phyloP scores from a whole-genome alignment of 2,888 invertebrate species.

The Eueremaeus valkanovi region DNA sequence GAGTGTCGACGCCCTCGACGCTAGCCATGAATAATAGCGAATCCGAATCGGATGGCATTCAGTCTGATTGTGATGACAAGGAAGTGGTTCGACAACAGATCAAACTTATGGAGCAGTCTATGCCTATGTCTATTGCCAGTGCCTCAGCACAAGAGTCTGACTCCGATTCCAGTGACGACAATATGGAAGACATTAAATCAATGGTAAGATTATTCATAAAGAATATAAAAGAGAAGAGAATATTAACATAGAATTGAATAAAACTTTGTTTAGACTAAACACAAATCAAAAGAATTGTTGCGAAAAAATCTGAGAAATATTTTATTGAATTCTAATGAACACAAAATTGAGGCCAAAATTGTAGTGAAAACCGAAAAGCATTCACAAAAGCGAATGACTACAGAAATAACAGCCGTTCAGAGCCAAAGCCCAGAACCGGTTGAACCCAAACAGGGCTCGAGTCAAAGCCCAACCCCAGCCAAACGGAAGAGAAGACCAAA shows the following conservation, averaged over 20 bases:
- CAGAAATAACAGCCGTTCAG: background rate
- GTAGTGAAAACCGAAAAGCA: background rate
- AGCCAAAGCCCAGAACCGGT: background rate
- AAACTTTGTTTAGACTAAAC: background rate
- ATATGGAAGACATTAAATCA: background rate
- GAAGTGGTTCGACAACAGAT: background rate
- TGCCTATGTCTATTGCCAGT: too few species aligned
- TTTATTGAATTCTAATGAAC: background rate
- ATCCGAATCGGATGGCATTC: too few species aligned
- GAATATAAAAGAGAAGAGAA: too few species aligned
- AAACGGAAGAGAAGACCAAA: background rate
- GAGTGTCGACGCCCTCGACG: background rate
- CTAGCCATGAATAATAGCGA: too few species aligned
- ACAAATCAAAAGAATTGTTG: background rate
- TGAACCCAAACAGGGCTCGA: too few species aligned
- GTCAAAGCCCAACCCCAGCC: background rate
- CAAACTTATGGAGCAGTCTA: background rate
- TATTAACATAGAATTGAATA: background rate
- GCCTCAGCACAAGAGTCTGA: background rate
- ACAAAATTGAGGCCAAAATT: background rate
- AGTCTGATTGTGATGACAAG: background rate
- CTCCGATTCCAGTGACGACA: background rate
- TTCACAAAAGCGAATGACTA: background rate
- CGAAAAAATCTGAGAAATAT: background rate
- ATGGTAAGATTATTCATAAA: background rate